Base-by-base conservation (phyloP, 1,140 invertebrate genomes). In the Bombus turneri region DNA sequence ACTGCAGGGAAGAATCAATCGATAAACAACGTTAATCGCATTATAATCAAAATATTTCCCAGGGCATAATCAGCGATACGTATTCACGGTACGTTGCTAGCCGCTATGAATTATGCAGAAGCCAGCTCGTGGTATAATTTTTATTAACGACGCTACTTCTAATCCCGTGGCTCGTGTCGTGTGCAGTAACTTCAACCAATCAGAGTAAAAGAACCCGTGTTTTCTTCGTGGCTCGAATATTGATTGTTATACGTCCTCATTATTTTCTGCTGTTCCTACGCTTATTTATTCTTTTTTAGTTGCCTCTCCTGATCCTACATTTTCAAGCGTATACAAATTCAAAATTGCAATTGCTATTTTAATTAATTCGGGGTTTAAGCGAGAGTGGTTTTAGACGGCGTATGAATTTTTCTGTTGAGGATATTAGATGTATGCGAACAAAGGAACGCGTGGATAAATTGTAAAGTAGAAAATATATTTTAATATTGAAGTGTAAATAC, bases 141-240 rank as follows among this genome's bases (percentile, higher is more conserved):
- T 89, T 89, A 88, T 88, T 79, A 68, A 73, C 74, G 28, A 53
- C 72, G 64, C 78, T 34, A 59, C 74, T 39, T 77, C 57, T 59
- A 73, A 72, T 53, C 62, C 66, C 28, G 37, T 57, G 66, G 47
- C 85, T 47, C 41, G 73, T 59, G 53, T 28, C 81, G 37, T n/a
- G 66, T 78, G 10, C 47, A 5, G 31, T 66, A 78, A 69, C 86
- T 74, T 81, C 59, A 69, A 74, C 87, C 78, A 89, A 86, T 88
- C 73, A 43, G 47, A 62, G 74, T 47, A 68, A 69, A 68, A 43
- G 68, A 18, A 53, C 53, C n/a, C 4, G 31, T 31, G 43, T 75
- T 75, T 53, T 1, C 31, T 75, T 28, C 79, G 71, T 77, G 78
- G 64, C 75, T 62, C 74, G 81, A 80, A 59, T 82, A 79, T 73